phyloP scores from a whole-genome alignment of 2,113 vertebrate species.

The Platichthys flesus region DNA sequence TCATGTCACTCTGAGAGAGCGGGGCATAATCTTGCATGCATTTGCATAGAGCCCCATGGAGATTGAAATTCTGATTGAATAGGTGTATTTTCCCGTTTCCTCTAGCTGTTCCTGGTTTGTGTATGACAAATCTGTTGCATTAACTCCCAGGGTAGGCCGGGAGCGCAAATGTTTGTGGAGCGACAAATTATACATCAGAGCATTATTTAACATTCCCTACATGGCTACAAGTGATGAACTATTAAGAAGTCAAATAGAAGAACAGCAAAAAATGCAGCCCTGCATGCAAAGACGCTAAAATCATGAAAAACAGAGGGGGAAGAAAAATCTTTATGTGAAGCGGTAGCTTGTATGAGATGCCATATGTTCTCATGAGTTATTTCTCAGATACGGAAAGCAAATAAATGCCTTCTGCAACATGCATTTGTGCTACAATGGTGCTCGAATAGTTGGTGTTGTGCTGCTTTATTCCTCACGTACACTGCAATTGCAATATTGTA shows the following conservation, averaged over 20 bases:
- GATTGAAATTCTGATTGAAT: constrained; percentile 79
- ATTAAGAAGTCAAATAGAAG: constrained; percentile 76
- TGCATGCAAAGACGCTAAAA: constrained; percentile 65
- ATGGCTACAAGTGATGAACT: constrained; percentile 76
- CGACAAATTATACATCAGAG: constrained; percentile 80
- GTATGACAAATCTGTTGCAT: constrained; percentile 81
- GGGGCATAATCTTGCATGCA: constrained; percentile 57
- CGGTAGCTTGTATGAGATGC: neutral
- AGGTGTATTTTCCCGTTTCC: constrained; percentile 63
- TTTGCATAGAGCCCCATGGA: constrained; percentile 74
- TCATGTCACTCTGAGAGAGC: constrained; percentile 49
- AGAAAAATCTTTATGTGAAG: constrained; percentile 11
- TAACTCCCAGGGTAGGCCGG: constrained; percentile 78
- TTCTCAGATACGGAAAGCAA: neutral
- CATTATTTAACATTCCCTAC: constrained; percentile 79
- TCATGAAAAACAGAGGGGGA: neutral
- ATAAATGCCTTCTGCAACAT: neutral
- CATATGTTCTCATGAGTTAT: neutral
- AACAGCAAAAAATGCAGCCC: constrained; percentile 56
- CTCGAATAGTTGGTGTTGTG: too few relatives aligned
- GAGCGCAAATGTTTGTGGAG: constrained; percentile 78
- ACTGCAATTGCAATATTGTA: too few relatives aligned
- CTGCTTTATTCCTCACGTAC: too few relatives aligned
- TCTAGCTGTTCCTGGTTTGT: constrained; percentile 70
- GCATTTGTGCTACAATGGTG: neutral